Conservation (phyloP, 2,113 vertebrate species). For the Pluvialis apricaria region DNA sequence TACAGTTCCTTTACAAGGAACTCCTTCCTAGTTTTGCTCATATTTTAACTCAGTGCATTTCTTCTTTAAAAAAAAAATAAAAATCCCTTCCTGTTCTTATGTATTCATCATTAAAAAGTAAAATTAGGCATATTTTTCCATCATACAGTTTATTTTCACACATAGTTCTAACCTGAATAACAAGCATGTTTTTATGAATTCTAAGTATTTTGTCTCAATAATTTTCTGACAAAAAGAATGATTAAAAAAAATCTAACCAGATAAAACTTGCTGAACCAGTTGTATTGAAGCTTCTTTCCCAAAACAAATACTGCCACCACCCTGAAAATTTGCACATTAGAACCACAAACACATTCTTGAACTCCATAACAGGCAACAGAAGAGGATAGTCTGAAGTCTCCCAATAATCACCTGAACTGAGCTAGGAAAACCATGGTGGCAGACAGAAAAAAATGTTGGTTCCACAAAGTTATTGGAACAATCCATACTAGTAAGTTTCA, state of each 20-base stretch:
- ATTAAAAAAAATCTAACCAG: neutral
- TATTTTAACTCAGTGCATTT: neutral
- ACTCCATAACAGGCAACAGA: neutral
- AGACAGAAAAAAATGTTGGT: neutral
- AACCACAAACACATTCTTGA: slow-evolving; percentile 22
- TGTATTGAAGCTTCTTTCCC: slow-evolving; percentile 9
- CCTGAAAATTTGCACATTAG: slow-evolving; percentile 7
- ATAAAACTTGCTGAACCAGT: slow-evolving; percentile 25
- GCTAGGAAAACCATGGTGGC: neutral
- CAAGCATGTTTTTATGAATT: neutral
- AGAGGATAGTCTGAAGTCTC: neutral
- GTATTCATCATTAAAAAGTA: neutral
- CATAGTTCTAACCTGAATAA: neutral
- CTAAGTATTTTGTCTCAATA: neutral
- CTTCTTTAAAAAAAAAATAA: neutral
- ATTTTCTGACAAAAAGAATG: slow-evolving; percentile 1
- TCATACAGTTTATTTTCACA: neutral
- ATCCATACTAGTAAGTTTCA: neutral
- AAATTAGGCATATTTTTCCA: neutral
- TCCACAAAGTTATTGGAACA: neutral
- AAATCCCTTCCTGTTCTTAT: neutral
- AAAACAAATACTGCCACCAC: slow-evolving; percentile 42
- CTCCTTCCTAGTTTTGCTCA: neutral
- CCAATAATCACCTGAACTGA: neutral
- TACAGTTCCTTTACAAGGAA: neutral